Evolutionary conservation across 2,888 invertebrate species (phyloP), one percentile per base, ranked within the genome.

Genomic region (Xiphydria camelus): DNA sequence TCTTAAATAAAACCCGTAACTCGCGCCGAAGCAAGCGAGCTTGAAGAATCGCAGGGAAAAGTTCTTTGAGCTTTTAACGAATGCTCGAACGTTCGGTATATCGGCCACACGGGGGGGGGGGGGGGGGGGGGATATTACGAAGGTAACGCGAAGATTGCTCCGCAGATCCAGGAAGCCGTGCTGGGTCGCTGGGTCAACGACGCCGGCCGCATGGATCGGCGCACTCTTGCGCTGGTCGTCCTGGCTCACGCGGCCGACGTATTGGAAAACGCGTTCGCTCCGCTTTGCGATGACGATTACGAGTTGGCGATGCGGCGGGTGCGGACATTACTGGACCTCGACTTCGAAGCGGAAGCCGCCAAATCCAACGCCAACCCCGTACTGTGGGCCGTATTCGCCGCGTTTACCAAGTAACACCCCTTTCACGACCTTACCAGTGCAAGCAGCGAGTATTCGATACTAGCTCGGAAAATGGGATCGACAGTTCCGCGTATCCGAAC

Each of bases 351-450:
- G 34, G 98, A 99, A 78, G 88, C 94, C 56, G 87, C 90, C 78
- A 94, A 97, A 78, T 83, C 89, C 34, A 90, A 90, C 73, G 88
- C 91, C 47, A 89, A 89, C 70, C 96, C 97, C 76, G 88, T 97
- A 63, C 89, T 99, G 82, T 99, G 98, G 98, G 96, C 97, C 41
- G 98, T 99, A 48, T 96, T 99, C 79, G 92, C 96, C 61, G 94
- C 97, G 50, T 97, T 98, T 81, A 94, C 92, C 68, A 98, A 98
- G 87, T 98, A 89, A 85, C 82, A 70, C 65, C 75, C 70, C 69
- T 57, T 57, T 47, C 45, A 31, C 44, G 37, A 45, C 51, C 47
- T 37, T 55, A 48, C 41, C 39, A 51, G 44, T 55, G 52, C 55
- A 58, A 53, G 45, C 44, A 48, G 53, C 42, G 57, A 59, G 53